Evolutionary conservation across 2,888 invertebrate species (phyloP), one percentile per base, ranked within the genome.

Genomic region (Deilephila elpenor): DNA sequence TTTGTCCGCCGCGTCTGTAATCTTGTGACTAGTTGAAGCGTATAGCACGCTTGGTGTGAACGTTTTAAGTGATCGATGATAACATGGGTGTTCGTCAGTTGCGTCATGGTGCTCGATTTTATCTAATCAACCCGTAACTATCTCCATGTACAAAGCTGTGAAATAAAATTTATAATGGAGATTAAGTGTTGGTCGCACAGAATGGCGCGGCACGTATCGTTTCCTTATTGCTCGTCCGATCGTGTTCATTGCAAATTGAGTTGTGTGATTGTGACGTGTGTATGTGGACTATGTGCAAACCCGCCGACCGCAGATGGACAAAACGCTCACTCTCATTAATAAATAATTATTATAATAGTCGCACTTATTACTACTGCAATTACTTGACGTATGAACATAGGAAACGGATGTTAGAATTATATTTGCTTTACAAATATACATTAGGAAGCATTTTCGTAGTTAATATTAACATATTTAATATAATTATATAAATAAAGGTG

Each of bases 171-270:
- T 59, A 74, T 72, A 29, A 72, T 61, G 71, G 74, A 74, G 71
- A 73, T 75, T 67, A 76, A 78, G 75, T 74, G 44, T 61, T 34
- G 34, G 29, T 29, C 64, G 17, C 67, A 56, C n/a, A 19, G n/a
- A n/a, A n/a, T 56, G 56, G n/a, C 56, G n/a, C 56, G 56, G 67
- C 25, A 51, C 51, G 74, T 78, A 78, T 79, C 76, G 78, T 89
- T 86, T 92, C 93, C 93, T 93, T 93, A 88, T 81, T 93, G 93
- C 92, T 93, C 91, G 79, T 78, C 75, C 85, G 83, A 87, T 86
- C 87, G 88, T 91, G 84, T 87, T 84, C 89, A 87, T 89, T 86
- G 84, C 87, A 86, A 88, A 85, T 83, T 85, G 82, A 82, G 83
- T 86, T 87, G 88, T 84, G 84, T 89, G 92, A 82, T 74, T 87